Base-by-base conservation (phyloP, 2,888 invertebrate species). In the Aproaerema taeniolella region DNA sequence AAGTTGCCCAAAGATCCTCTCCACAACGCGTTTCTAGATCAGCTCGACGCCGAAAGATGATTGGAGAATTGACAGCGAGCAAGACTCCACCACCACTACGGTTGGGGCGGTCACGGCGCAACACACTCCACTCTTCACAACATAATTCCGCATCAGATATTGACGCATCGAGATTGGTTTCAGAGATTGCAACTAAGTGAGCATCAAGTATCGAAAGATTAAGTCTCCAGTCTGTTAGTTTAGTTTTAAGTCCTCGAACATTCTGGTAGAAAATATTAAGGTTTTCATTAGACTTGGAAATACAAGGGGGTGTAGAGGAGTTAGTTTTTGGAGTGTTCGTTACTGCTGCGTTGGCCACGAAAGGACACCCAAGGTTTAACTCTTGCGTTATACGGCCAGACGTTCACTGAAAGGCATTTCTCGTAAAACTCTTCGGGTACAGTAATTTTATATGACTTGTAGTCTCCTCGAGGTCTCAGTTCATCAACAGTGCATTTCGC, bases 1-100 rank as follows among this genome's bases (percentile, higher is more conserved):
- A 31, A 7, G 31, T 9, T 14, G 14, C 31, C 79, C 79, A n/a
- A 77, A 79, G 56, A 90, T 90, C 10, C 76, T 88, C 16, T 88
- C 89, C 46, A 66, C 79, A 26, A n/a, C n/a, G n/a, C 79, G 77
- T 31, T 10, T 31, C 31, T 2, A 31, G 8, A 31, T 31, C 31
- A 6, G 7, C 2, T 14, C 31, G 14, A 2, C 31, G 15, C 5
- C 8, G 10, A 3, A 17, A 11, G 6, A 17, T 15, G 7, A 17
- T 2, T 2, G 10, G 10, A 8, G n/a, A 2, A 1, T 17, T 2
- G 2, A 17, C 15, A 3, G 32, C 32, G 3, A 32, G 2, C 4
- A 32, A 12, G 2, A 32, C 32, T 3, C 30, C 30, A 17, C 32
- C 32, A 10, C 32, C 32, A 7, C 10, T 17, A 2, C 17, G 11